Evolutionary conservation across 2,888 invertebrate genomes (phyloP), one percentile per base, ranked within the genome.

Genomic region (Zygaena filipendulae): DNA sequence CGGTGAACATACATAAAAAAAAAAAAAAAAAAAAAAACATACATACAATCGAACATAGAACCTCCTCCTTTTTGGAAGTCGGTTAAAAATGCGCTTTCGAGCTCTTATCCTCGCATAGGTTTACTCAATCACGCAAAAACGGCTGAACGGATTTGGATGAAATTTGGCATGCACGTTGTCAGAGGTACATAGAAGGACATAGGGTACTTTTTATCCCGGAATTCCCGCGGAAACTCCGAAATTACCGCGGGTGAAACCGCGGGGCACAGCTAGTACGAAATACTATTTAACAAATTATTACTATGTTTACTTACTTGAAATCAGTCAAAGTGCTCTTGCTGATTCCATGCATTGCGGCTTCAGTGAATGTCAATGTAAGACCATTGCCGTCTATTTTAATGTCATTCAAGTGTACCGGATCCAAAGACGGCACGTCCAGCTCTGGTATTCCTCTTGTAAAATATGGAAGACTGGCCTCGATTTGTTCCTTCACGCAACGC

Each of bases 371-470:
- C 13, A 79, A 44, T 19, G 62, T 58, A 2, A 79, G 44, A 1
- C 75, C 75, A 18, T 49, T 69, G 6, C 71, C 70, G 25, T 71
- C 56, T 6, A 79, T 59, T 3, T 49, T 36, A 20, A 79, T 69
- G 38, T 79, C 63, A 3, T 67, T 58, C 32, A 79, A 32, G 2
- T 57, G 27, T 0, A 69, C 52, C 3, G 80, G 80, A 22, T 80
- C 80, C 27, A 59, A 49, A 0, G 77, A 63, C 1, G 66, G 58
- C 3, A 81, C 68, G 3, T 45, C 61, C 14, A 71, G 33, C 38
- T 71, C 62, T 0, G 64, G 61, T 9, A 77, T 57, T 2, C 80
- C 80, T 11, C 67, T 67, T 0, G 70, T 52, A 42, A 80, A 77
- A 11, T 45, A 23, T 1, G 61, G 59, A 0, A 79, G 46, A 27